A percentile compares a stretch with the other conserved stretches of the same genome.
Conservation (phyloP, 2,797 vertebrate species). For the Squalus acanthias region DNA sequence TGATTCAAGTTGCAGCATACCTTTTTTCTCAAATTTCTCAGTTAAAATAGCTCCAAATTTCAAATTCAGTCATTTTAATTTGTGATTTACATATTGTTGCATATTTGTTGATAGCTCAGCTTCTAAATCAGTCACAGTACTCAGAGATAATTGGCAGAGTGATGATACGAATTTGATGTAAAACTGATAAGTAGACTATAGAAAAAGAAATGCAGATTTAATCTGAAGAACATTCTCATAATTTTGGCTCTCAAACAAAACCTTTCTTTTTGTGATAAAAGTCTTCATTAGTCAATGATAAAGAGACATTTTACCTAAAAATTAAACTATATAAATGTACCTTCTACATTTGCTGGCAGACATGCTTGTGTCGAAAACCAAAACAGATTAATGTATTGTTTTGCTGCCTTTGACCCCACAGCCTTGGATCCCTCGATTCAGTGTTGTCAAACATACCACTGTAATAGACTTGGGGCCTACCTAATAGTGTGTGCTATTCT, state of each 20-base stretch:
- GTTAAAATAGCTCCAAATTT: background rate
- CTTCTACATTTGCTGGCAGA: constrained; percentile 57
- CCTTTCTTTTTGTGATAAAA: background rate
- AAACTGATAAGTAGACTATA: background rate
- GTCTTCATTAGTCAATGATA: constrained; percentile 5
- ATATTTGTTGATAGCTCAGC: background rate
- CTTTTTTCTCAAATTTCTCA: background rate
- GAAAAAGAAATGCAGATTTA: background rate
- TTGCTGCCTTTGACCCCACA: constrained; percentile 77
- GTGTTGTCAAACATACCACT: constrained; percentile 69
- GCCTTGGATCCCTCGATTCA: constrained; percentile 76
- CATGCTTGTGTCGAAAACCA: constrained; percentile 58
- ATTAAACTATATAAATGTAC: constrained; percentile 59
- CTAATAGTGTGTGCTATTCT: constrained; percentile 78
- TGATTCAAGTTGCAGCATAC: background rate
- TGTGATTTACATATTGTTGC: constrained; percentile 1
- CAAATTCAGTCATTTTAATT: background rate
- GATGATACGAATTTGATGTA: background rate
- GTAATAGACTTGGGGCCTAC: constrained; percentile 74
- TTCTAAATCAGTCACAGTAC: background rate
- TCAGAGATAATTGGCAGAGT: background rate
- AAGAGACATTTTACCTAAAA: constrained; percentile 44
- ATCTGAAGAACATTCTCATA: background rate
- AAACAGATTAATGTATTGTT: constrained; percentile 79
- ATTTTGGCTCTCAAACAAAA: constrained; percentile 10